Percentiles rank a stretch among this genome's conserved stretches.
Conservation (phyloP, 2,888 invertebrate genomes). For the Platycnemis pennipes region DNA sequence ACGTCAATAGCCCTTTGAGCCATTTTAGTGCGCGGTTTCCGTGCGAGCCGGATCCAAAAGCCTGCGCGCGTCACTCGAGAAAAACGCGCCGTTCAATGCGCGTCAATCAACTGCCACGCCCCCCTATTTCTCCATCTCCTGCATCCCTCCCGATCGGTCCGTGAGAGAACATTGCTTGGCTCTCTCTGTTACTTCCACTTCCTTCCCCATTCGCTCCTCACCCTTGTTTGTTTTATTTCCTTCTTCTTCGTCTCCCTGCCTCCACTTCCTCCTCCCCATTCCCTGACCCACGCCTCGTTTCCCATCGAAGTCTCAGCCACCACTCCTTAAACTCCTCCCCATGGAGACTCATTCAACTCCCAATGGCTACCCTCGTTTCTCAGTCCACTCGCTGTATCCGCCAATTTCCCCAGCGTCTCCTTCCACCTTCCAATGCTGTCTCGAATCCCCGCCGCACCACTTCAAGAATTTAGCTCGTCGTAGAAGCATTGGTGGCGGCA, state of each 20-base stretch:
- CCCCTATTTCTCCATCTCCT: not conserved
- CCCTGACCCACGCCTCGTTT: not conserved
- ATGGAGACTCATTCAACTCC: not conserved
- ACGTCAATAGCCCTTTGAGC: not conserved
- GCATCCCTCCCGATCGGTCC: not conserved
- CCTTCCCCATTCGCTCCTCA: not conserved
- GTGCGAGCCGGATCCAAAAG: not conserved
- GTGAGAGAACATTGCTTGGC: not conserved
- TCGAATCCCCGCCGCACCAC: not conserved
- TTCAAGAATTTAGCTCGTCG: not conserved
- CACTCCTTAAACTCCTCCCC: not conserved
- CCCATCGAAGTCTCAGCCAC: no score
- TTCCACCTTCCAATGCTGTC: not conserved
- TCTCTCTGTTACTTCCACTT: not conserved
- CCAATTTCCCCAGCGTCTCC: not conserved
- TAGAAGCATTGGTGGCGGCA: not conserved
- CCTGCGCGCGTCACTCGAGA: not conserved
- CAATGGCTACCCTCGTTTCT: not conserved
- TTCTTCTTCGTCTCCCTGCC: not conserved
- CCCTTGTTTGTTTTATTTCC: not conserved
- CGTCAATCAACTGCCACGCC: conserved; percentile 5
- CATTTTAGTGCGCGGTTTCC: not conserved
- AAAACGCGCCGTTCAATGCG: not conserved
- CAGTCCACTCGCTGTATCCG: not conserved
- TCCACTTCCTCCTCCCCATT: not conserved